Conservation (phyloP, 1,140 invertebrate species). For the Rhizoglyphus robini region DNA sequence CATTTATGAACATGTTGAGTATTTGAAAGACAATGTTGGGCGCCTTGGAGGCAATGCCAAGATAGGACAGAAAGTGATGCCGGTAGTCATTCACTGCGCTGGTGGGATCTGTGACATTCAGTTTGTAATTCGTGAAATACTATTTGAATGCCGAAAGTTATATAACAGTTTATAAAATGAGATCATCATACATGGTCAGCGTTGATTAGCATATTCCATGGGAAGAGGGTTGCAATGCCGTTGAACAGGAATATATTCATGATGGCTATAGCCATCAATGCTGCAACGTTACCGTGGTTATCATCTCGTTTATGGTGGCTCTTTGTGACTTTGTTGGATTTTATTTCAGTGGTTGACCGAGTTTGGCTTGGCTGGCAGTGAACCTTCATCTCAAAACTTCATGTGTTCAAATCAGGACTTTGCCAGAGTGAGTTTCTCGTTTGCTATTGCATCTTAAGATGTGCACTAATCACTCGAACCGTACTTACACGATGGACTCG, state of each 20-base stretch:
- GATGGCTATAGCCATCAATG: no score
- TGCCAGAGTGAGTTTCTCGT: no score
- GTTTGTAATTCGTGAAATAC: slow-evolving; percentile 85
- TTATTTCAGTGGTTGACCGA: no score
- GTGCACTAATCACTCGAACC: no score
- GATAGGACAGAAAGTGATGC: slow-evolving; percentile 60
- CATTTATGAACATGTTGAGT: slow-evolving; percentile 78
- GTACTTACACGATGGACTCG: no score
- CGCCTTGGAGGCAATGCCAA: slow-evolving; percentile 74
- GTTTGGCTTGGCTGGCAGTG: no score
- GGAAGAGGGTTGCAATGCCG: slow-evolving; percentile 83
- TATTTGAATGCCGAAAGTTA: slow-evolving; percentile 31
- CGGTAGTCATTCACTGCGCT: slow-evolving; percentile 48
- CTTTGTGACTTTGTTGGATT: no score
- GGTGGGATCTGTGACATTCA: slow-evolving; percentile 36
- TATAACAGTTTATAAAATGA: not conserved
- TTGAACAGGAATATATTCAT: slow-evolving; percentile 84
- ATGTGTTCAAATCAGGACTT: no score
- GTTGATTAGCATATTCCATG: slow-evolving; percentile 99
- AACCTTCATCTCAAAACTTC: no score
- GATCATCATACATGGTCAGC: slow-evolving; percentile 59
- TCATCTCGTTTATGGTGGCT: no score
- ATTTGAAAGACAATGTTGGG: slow-evolving; percentile 90
- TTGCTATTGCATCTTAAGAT: no score
- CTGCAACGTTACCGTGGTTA: no score